Base-by-base conservation (phyloP, 2,888 invertebrate species). In the Scaptomyza reducta region DNA sequence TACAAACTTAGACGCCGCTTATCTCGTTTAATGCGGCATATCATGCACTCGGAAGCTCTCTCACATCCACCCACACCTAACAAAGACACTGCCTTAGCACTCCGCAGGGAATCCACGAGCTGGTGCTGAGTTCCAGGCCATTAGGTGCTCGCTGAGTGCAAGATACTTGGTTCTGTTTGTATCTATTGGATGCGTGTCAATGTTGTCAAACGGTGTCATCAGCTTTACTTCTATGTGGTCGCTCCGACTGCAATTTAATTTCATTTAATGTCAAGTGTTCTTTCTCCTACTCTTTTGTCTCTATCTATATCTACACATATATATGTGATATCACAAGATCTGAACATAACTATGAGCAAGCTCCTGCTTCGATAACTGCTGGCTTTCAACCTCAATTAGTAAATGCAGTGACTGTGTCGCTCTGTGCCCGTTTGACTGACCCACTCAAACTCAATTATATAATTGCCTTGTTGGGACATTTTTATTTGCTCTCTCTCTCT, bases 171-270 rank as follows among this genome's bases (percentile, higher is more conserved):
- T 14, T 2, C 9, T 55, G 35, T 54, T 25, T 45, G 54, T 31
- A 54, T 66, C 73, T 67, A 51, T 59, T 51, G 53, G 67, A 74
- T 74, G 72, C 82, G 83, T 77, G 83, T 73, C 81, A 83, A 75
- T 79, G 79, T 86, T 85, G 88, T 85, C 86, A 76, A 85, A 85
- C 86, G 86, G 66, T 85, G 84, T 82, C 84, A 85, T 87, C 88
- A 65, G 65, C 78, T 51, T 55, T 53, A 56, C 13, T 16, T 2
- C n/a, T 35, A 6, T 14, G 35, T 35, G 35, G n/a, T 33, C 41
- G 55, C 54, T 47, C 42, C 54, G 66, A 29, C 70, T 72, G 71
- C 85, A 80, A 70, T 80, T 84, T 76, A 76, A 87, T 87, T 77
- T 66, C 67, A 59, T 78, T 87, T 81, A 74, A 73, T 83, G 83